Conservation (phyloP, 1,140 invertebrate species). For the Drosophila virilis region DNA sequence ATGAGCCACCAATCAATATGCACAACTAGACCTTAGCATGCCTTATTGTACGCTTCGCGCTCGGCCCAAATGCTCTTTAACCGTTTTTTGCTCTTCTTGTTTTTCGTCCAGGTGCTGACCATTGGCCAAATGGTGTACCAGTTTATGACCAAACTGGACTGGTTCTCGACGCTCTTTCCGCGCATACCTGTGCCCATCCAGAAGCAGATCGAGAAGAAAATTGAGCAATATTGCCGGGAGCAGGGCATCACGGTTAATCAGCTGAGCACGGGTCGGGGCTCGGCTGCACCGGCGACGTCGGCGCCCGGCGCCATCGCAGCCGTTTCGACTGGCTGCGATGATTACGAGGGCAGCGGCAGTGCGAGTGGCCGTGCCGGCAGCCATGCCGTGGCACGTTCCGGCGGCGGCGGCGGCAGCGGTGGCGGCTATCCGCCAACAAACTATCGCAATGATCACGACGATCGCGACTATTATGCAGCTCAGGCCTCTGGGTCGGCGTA, state of each 20-base stretch:
- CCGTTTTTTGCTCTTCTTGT: background rate
- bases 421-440: constrained; percentile 42
- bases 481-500: constrained; percentile 49
- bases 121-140: constrained; percentile 97
- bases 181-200: constrained; percentile 99
- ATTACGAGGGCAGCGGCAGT: constrained; percentile 40
- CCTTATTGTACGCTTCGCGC: background rate
- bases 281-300: background rate
- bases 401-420: constrained; percentile 23
- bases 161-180: constrained; percentile 99
- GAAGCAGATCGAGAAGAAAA: constrained; percentile 92
- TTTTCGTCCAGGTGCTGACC: constrained; percentile 88
- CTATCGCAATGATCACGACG: constrained; percentile 78
- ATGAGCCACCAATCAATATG: constrained; percentile 73
- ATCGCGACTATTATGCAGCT: constrained; percentile 61
- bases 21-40: constrained; percentile 7
- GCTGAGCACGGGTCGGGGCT: constrained; percentile 55
- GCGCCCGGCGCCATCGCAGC: background rate
- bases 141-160: constrained; percentile 98
- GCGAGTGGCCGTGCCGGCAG: constrained; percentile 6
- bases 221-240: constrained; percentile 85
- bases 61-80: background rate
- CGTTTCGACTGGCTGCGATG: constrained; percentile 34
- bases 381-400: constrained; percentile 25
- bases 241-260: constrained; percentile 71